Percentiles rank a stretch among this genome's conserved stretches.
These are phyloP conservation scores for Ispidina picta DNA, from an alignment of 2,797 vertebrate genomes.

Conservation along the genomic window DNA sequence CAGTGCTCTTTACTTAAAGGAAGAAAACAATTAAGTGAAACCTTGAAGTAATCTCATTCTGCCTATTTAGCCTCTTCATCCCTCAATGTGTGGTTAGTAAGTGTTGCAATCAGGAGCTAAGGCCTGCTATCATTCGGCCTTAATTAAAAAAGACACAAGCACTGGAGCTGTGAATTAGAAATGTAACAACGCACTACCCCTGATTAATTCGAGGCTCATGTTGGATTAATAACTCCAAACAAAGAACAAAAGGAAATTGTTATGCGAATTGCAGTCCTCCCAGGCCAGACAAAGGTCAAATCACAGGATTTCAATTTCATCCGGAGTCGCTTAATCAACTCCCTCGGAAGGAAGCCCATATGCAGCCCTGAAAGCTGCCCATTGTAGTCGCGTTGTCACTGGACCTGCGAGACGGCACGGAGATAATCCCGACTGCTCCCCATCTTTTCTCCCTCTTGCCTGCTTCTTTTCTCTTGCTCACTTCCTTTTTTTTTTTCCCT, in stretches of 20 bases:
- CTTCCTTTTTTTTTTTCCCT: neutral
- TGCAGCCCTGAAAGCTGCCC: slow-evolving; percentile 81
- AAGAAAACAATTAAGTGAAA: slow-evolving; percentile 88
- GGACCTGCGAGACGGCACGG: slow-evolving; percentile 77
- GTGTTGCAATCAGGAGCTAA: slow-evolving; percentile 81
- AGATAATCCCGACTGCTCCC: slow-evolving; percentile 76
- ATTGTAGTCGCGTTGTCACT: slow-evolving; percentile 78
- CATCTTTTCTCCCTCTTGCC: slow-evolving; percentile 62
- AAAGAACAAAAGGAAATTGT: slow-evolving; percentile 89
- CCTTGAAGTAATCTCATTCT: slow-evolving; percentile 84
- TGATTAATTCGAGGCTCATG: slow-evolving; percentile 88
- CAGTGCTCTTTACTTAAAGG: slow-evolving; percentile 80
- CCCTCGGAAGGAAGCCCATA: slow-evolving; percentile 84
- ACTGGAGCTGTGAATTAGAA: slow-evolving; percentile 91
- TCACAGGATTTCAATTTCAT: slow-evolving; percentile 89
- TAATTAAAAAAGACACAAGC: slow-evolving; percentile 96
- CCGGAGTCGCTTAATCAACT: slow-evolving; percentile 87
- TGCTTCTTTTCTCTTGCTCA: slow-evolving; percentile 13
- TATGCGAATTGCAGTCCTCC: slow-evolving; percentile 86
- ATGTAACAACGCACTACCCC: slow-evolving; percentile 85
- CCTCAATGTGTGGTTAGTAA: slow-evolving; percentile 81
- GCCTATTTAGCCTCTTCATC: slow-evolving; percentile 83
- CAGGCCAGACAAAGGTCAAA: slow-evolving; percentile 88
- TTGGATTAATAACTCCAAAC: slow-evolving; percentile 89
- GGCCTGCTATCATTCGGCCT: slow-evolving; percentile 87